Evolutionary conservation across 2,888 invertebrate genomes (phyloP), one percentile per base, ranked within the genome.

Genomic region (Pantelozetes paolii): DNA sequence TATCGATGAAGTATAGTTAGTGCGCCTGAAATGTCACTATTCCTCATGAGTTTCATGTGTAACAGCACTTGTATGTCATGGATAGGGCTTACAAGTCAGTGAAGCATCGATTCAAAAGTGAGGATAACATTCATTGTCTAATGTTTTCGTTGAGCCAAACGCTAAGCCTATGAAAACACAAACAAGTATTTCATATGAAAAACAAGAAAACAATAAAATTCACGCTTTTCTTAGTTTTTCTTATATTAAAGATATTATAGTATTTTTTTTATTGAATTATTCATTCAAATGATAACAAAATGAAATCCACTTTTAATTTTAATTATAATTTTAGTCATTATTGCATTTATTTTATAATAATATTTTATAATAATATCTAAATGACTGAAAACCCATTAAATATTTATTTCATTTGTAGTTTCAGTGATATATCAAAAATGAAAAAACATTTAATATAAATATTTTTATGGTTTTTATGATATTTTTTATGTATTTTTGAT

Each of bases 1-100:
- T 59, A 59, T 30, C 59, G 48, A 48, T 48, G 20, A n/a, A n/a
- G 20, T 48, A 48, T 20, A 48, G 48, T 6, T n/a, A n/a, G 20
- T 48, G 48, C 48, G 20, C n/a, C 62, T 62, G 32, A 62, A 62
- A 62, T 62, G 62, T 36, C 62, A 62, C 62, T 62, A 32, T 62
- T 9, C 36, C n/a, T 23, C 62, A 62, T 32, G n/a, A 36, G n/a
- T 32, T 20, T 26, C 11, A 36, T 62, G 62, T 62, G 18, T 54
- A 9, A 18, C 57, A n/a, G 48, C 57, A 62, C 30, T 62, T n/a
- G 18, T 30, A 32, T 62, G 32, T 62, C n/a, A 62, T 36, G 30
- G 28, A 32, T 62, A 62, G 59, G 59, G 30, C 59, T 59, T 62
- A 28, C 20, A 2, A 32, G 32, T 8, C 62, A 62, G 62, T 62